Conservation (phyloP, 2,888 invertebrate species). For the Pherbina coryleti region DNA sequence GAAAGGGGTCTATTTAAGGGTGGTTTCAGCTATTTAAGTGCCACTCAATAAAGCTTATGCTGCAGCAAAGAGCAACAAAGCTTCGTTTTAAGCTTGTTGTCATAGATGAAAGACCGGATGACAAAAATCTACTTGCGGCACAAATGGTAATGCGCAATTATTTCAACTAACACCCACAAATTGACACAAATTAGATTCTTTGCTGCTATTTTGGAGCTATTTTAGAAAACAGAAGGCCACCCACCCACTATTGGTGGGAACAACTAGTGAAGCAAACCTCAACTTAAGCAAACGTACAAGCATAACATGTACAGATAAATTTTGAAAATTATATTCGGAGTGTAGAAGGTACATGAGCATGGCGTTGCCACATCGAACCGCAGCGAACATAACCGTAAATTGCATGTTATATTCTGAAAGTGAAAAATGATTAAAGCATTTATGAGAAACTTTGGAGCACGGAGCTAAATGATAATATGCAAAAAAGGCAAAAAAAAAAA, state of each 20-base stretch:
- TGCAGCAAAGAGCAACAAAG: no score
- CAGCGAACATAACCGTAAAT: conserved; percentile 28
- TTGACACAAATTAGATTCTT: no score
- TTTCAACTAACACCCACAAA: no score
- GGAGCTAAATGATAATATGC: neutral
- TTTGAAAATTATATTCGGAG: neutral
- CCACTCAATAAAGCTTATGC: no score
- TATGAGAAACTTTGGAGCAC: neutral
- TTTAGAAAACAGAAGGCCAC: no score
- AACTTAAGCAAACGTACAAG: conserved; percentile 2
- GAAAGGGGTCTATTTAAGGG: no score
- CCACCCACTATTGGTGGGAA: neutral
- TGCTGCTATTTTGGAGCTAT: no score
- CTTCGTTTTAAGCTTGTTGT: no score
- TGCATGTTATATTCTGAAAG: conserved; percentile 23
- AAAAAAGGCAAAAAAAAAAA: neutral
- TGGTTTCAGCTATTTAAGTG: no score
- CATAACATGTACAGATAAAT: neutral
- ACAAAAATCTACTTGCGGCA: no score
- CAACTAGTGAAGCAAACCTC: neutral
- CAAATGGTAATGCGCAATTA: no score
- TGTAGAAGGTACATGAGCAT: neutral
- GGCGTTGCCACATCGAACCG: conserved; percentile 29
- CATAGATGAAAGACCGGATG: no score
- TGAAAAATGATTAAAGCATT: conserved; percentile 28